Percentiles rank a stretch among this genome's conserved stretches.
phyloP scores from a whole-genome alignment of 53 echinoderm and acorn worm genomes.

The Paracentrotus lividus region DNA sequence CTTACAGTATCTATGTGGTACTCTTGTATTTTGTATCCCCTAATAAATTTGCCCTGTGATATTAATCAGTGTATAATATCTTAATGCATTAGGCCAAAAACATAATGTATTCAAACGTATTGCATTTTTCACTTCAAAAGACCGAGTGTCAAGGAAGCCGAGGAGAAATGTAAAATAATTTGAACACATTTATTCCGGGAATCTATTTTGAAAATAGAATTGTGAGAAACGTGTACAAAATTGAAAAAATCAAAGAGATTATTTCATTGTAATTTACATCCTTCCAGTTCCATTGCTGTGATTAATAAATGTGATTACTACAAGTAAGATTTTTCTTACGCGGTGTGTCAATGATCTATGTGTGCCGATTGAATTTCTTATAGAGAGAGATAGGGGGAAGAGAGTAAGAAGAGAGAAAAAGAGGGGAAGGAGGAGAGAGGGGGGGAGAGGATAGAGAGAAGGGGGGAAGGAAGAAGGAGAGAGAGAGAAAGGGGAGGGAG shows the following conservation, averaged over 20 bases:
- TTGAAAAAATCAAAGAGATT: constrained; percentile 25
- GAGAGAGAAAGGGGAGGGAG: too few relatives aligned
- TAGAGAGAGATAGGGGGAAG: too few relatives aligned
- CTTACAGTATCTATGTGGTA: too few relatives aligned
- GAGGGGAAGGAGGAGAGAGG: too few relatives aligned
- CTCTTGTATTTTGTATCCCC: too few relatives aligned
- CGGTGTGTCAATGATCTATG: not conserved
- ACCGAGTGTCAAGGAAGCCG: too few relatives aligned
- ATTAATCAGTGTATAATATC: not conserved
- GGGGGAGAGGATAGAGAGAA: too few relatives aligned
- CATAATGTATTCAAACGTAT: not conserved
- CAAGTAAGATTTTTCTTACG: not conserved
- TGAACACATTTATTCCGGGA: not conserved
- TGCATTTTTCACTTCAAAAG: not conserved
- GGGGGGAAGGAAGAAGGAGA: too few relatives aligned
- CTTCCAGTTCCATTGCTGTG: constrained; percentile 62
- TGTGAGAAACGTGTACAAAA: constrained; percentile 13
- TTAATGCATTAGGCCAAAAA: not conserved
- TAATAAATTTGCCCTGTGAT: too few relatives aligned
- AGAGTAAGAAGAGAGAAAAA: too few relatives aligned
- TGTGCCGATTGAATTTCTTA: too few relatives aligned
- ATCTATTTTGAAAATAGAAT: not conserved
- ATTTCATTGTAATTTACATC: constrained; percentile 39
- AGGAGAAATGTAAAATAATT: not conserved
- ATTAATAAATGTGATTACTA: constrained; percentile 48